These are phyloP conservation scores for Ceyx margarethae DNA, from an alignment of 2,113 vertebrate genomes.

Conservation along the genomic window DNA sequence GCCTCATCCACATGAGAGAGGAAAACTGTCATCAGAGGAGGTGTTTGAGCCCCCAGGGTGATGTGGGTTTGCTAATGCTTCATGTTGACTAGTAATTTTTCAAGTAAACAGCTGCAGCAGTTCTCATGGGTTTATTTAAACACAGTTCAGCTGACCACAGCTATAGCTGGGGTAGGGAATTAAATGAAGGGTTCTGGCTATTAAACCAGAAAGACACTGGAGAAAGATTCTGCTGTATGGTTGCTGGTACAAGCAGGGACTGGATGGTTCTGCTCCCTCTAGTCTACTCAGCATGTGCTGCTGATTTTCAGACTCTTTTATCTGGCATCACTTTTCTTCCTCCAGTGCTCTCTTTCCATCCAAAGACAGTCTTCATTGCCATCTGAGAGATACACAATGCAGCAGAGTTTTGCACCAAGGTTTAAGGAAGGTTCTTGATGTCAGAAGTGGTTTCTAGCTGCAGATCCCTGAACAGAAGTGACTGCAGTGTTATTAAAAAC, in stretches of 20 bases:
- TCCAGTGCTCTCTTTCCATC: background rate
- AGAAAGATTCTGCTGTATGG: fast-evolving
- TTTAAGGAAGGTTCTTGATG: background rate
- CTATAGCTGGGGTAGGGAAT: background rate
- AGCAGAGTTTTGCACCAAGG: background rate
- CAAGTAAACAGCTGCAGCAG: background rate
- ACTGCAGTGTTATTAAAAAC: background rate
- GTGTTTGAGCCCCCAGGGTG: background rate
- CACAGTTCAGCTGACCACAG: background rate
- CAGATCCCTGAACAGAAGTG: background rate
- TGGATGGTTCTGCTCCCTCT: background rate
- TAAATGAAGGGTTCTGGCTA: background rate
- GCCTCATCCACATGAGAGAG: background rate
- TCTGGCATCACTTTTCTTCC: background rate
- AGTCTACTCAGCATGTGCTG: background rate
- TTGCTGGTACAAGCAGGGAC: background rate
- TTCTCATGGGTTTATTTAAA: background rate
- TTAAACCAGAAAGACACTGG: background rate
- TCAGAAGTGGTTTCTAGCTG: background rate
- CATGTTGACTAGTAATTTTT: background rate
- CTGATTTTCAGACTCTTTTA: background rate
- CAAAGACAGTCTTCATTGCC: background rate
- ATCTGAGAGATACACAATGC: fast-evolving
- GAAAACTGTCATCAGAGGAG: background rate
- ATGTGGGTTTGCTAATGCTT: background rate